Base-by-base conservation (phyloP, 2,888 invertebrate species). In the Lepidonotus clava region DNA sequence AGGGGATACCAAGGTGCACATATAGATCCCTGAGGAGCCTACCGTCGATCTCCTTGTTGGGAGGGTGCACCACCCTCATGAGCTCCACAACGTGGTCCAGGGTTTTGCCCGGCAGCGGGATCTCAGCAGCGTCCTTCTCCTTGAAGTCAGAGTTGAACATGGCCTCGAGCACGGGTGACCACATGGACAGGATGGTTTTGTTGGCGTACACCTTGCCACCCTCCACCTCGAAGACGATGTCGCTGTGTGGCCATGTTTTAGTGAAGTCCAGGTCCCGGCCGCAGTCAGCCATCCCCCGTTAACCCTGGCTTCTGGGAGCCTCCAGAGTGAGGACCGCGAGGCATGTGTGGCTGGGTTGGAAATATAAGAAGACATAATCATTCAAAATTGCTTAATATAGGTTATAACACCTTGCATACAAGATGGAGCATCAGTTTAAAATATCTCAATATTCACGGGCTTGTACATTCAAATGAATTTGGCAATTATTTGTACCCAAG, bases 81-180 rank as follows among this genome's bases (percentile, higher is more conserved):
- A 80, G 46, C 51, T 80, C 80, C 32, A 80, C 2, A 28, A 80
- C 46, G 21, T 46, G 28, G 1, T 40, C 80, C 41, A 41, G 51
- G 2, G 46, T 24, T 51, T 86, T 86, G 14, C 80, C 86, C 14
- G 86, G 86, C 24, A 86, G 34, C 76, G 51, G 32, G 36, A 86
- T 86, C 46, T 86, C 83, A 24, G 61, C 40, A 5, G 86, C 84
- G 38, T 86, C 34, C 24, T 71, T 66, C 66, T 71, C 67, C 40
- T 83, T 76, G 40, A 66, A 85, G 76, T 80, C 46, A 1, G 41
- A 21, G 14, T 28, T 41, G 80, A 67, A 87, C 51, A 87, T 87
- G 40, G 86, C 86, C n/a, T 86, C 53, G 14, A 87, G 32, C 8
- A 87, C 84, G 21, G 87, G 87, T 4, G 84, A 85, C 84, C 87